phyloP scores from a whole-genome alignment of 1,140 invertebrate genomes.

The Leguminivora glycinivorella region DNA sequence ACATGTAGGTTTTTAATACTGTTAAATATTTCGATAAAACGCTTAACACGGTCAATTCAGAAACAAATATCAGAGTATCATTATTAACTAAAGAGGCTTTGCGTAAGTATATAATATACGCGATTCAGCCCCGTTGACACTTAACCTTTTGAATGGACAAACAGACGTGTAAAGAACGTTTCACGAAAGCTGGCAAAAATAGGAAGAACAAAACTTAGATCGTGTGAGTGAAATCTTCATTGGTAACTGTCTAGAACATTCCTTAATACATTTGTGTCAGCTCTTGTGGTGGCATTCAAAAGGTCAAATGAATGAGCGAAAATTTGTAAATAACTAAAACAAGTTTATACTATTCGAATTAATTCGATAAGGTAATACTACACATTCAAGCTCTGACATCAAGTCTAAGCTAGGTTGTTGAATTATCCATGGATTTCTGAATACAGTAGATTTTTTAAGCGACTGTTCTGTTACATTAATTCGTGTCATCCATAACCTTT shows the following conservation, averaged over 20 bases:
- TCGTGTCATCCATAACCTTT: too few relatives aligned
- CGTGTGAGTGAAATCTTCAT: too few relatives aligned
- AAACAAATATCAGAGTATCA: neutral
- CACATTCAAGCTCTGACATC: neutral
- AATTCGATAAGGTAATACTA: neutral
- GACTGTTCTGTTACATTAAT: neutral
- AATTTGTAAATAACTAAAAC: conserved; percentile 2
- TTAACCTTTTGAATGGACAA: too few relatives aligned
- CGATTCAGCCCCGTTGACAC: neutral
- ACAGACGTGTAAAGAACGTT: too few relatives aligned
- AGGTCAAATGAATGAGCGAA: neutral
- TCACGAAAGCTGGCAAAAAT: too few relatives aligned
- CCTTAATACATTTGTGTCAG: too few relatives aligned
- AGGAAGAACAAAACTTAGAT: too few relatives aligned
- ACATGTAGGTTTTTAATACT: neutral
- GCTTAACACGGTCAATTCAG: neutral
- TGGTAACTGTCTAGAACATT: too few relatives aligned
- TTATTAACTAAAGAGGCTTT: neutral
- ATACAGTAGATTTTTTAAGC: neutral
- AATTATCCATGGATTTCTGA: neutral
- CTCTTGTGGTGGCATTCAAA: too few relatives aligned
- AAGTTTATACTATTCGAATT: neutral
- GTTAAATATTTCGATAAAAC: neutral
- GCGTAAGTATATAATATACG: neutral
- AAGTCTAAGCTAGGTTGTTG: neutral